These are phyloP conservation scores for Hemibagrus wyckioides DNA, from an alignment of 2,113 vertebrate species.

Conservation along the genomic window DNA sequence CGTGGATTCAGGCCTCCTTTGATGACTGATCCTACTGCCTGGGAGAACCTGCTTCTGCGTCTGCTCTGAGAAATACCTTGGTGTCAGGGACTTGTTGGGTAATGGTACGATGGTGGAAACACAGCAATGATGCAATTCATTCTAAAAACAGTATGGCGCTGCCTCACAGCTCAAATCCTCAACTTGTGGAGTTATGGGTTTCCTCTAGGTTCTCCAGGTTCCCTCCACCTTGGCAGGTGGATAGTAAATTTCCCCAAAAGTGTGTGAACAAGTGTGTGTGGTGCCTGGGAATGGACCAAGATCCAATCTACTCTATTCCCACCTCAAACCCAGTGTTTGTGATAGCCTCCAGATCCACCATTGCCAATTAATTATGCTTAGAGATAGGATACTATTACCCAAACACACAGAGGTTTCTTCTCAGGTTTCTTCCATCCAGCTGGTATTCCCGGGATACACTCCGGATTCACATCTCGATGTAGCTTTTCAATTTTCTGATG, in stretches of 20 bases:
- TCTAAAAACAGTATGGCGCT: slow-evolving; percentile 20
- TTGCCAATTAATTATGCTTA: background rate
- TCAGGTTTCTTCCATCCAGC: background rate
- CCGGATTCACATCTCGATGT: background rate
- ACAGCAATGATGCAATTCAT: slow-evolving; percentile 40
- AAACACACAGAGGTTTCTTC: slow-evolving; percentile 3
- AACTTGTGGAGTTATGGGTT: background rate
- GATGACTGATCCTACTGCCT: background rate
- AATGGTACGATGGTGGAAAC: slow-evolving; percentile 37
- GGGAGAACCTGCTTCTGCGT: background rate
- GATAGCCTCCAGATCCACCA: background rate
- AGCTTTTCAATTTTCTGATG: background rate
- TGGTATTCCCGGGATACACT: background rate
- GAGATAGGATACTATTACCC: background rate
- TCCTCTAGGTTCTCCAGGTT: background rate
- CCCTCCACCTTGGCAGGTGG: no score
- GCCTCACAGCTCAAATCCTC: background rate
- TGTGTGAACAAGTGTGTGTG: background rate
- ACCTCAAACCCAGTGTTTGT: background rate
- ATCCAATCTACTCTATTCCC: background rate
- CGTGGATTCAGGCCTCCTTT: slow-evolving; percentile 64
- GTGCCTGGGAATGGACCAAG: background rate
- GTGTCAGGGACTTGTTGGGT: slow-evolving; percentile 14
- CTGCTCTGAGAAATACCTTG: background rate
- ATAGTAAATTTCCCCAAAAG: background rate